Evolutionary conservation across 2,888 invertebrate species (phyloP), one percentile per base, ranked within the genome.

Genomic region (Rhopalosiphum nymphaeae): DNA sequence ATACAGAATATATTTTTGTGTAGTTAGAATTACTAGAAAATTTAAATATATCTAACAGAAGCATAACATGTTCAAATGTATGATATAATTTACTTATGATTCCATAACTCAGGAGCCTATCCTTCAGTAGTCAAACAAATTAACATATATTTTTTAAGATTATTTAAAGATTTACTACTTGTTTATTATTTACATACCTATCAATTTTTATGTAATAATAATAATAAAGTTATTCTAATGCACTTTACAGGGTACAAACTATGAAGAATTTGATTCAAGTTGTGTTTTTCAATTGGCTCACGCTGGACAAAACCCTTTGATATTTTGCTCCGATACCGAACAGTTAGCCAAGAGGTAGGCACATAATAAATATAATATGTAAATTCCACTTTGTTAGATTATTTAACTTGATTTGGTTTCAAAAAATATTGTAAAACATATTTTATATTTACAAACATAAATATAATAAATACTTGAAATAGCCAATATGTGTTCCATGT

Each of bases 211-310:
- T 1, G 36, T 78, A 7, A 78, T 78, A 42, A 67, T 78, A 42
- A 26, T 36, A 44, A 11, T 16, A 44, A 53, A 84, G 21, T 90
- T 26, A 89, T 46, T 11, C 4, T 46, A 53, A 56, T 78, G 11
- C 42, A 84, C 53, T 90, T 94, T 53, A 53, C 16, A 94, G 94
- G 94, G 95, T 94, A 94, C 94, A 94, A 95, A 95, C 95, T 94
- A 96, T 95, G 96, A 96, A 95, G 96, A 96, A 61, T 95, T 96
- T 53, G 96, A 96, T 93, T 95, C 96, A 3, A 95, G 95, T 93
- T 95, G 96, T 90, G 95, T 96, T 95, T 96, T 97, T 95, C 96
- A 96, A 95, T 95, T 96, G 56, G 96, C 95, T 3, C 96, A 97
- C 95, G 95, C 95, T 61, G 96, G 96, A 94, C 96, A 96, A 94